Conservation (phyloP, 2,797 vertebrate genomes). For the Chrysocyon brachyurus region DNA sequence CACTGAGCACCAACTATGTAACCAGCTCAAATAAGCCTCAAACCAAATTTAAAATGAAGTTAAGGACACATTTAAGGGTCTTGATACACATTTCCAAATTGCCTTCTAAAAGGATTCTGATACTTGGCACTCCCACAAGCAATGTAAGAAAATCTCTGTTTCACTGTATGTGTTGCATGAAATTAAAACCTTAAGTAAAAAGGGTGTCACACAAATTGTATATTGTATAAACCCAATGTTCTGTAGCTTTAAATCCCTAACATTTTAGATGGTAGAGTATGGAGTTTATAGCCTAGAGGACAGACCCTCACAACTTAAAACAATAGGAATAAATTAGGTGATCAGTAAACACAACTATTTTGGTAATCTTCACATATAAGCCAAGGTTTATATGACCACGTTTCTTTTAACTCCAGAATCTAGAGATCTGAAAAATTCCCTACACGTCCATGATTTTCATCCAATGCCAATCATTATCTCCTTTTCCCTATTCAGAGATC, state of each 20-base stretch:
- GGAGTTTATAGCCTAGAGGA: not conserved
- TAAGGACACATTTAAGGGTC: not conserved
- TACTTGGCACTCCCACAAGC: not conserved
- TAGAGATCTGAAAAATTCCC: not conserved
- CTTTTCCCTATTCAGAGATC: not conserved
- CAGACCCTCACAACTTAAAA: not conserved
- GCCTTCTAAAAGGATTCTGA: constrained; percentile 49
- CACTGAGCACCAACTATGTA: not conserved
- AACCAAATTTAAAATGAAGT: constrained; percentile 41
- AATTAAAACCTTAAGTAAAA: constrained; percentile 53
- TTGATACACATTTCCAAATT: constrained; percentile 63
- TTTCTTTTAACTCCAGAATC: constrained; percentile 19
- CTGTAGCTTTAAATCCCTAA: not conserved
- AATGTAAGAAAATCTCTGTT: not conserved
- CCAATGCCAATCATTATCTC: not conserved
- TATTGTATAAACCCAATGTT: not conserved
- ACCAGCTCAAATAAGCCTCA: constrained; percentile 20
- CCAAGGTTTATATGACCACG: not conserved
- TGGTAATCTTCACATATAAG: not conserved
- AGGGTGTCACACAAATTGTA: not conserved
- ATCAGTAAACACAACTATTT: not conserved
- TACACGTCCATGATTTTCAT: not conserved
- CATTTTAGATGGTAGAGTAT: not conserved
- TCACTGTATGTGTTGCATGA: not conserved
- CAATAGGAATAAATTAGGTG: not conserved